Percentiles rank a stretch among this genome's conserved stretches.
These are phyloP conservation scores for Drosophila busckii DNA, from an alignment of 1,140 invertebrate species.

Conservation along the genomic window DNA sequence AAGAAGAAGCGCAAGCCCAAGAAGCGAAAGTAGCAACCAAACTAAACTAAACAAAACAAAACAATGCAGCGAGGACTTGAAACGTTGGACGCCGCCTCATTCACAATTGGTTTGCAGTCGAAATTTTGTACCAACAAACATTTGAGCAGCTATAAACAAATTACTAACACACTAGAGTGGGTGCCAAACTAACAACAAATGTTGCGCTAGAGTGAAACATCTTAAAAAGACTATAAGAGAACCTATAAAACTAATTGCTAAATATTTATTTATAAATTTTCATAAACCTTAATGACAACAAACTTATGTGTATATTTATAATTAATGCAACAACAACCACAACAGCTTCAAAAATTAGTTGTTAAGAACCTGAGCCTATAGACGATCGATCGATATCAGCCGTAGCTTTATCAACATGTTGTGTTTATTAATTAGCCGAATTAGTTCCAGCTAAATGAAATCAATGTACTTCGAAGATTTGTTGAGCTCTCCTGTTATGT, in stretches of 20 bases:
- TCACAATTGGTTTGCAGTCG: too few relatives aligned
- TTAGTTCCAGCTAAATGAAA: conserved; percentile 50
- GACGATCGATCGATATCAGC: conserved; percentile 60
- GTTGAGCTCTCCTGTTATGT: conserved; percentile 40
- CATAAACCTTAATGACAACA: conserved; percentile 47
- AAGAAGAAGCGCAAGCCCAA: conserved; percentile 4
- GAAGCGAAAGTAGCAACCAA: too few relatives aligned
- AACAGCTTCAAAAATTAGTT: conserved; percentile 59
- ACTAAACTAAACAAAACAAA: too few relatives aligned
- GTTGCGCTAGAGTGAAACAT: conserved; percentile 58
- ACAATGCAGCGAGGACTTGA: too few relatives aligned
- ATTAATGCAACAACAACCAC: conserved; percentile 28
- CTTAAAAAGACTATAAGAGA: conserved; percentile 64
- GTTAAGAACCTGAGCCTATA: conserved; percentile 46
- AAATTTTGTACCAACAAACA: conserved; percentile 41
- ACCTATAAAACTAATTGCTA: conserved; percentile 63
- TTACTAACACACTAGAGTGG: conserved; percentile 41
- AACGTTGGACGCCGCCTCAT: too few relatives aligned
- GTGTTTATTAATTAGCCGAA: conserved; percentile 60
- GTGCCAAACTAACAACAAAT: conserved; percentile 55
- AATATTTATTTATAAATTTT: conserved; percentile 74
- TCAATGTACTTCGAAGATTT: conserved; percentile 51
- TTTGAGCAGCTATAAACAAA: conserved; percentile 19
- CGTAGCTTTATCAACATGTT: conserved; percentile 58
- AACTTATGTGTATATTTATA: conserved; percentile 45